These are phyloP conservation scores for Nasonia giraulti DNA, from an alignment of 1,140 invertebrate species.

Conservation along the genomic window DNA sequence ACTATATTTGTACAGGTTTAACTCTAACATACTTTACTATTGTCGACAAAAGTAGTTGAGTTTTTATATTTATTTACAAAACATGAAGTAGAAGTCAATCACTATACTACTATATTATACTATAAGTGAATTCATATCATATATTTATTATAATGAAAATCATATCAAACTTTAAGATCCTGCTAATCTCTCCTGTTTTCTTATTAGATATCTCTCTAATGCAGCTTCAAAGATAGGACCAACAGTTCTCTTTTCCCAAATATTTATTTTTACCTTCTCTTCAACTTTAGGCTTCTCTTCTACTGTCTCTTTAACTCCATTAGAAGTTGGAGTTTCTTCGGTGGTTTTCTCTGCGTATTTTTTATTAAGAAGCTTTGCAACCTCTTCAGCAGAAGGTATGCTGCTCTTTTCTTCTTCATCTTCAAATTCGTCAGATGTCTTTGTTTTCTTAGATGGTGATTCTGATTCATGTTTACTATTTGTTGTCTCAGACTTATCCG, in stretches of 20 bases:
- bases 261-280: slow-evolving; percentile 77
- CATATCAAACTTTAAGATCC: slow-evolving; percentile 44
- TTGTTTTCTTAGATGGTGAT: slow-evolving; percentile 18
- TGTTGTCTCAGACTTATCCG: slow-evolving; percentile 26
- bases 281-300: slow-evolving; percentile 53
- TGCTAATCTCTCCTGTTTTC: slow-evolving; percentile 78
- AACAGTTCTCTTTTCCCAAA: slow-evolving; percentile 91
- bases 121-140: not conserved
- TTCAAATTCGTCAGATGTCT: slow-evolving; percentile 18
- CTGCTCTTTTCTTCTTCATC: not conserved
- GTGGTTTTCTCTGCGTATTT: slow-evolving; percentile 47
- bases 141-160: not conserved
- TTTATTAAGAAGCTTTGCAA: slow-evolving; percentile 45
- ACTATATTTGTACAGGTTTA: not conserved
- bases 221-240: slow-evolving; percentile 87
- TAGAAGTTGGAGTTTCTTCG: slow-evolving; percentile 47
- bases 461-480: slow-evolving; percentile 50
- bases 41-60: too few relatives aligned
- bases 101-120: not conserved
- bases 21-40: too few relatives aligned
- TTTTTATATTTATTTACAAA: too few relatives aligned
- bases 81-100: not conserved
- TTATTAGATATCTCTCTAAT: slow-evolving; percentile 85
- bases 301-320: not conserved
- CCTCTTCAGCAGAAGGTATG: not conserved